Evolutionary conservation across 2,113 vertebrate species (phyloP).

Genomic region (Sylvilagus bachmani): DNA sequence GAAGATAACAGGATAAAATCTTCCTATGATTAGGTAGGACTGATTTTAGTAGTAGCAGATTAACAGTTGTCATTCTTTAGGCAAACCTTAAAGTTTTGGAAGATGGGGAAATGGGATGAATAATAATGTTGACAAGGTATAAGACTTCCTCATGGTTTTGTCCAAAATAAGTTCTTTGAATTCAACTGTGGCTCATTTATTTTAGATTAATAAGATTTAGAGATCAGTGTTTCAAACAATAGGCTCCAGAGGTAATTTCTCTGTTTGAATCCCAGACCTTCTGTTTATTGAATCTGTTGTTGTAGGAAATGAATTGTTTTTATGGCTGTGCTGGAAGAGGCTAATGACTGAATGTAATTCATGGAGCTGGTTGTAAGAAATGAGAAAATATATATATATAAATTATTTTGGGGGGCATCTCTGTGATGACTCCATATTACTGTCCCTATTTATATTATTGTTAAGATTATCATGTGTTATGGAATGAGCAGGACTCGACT

Average conservation of each 20-base stretch:
- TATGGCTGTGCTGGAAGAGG: not conserved
- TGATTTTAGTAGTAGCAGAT: not conserved
- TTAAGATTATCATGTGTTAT: not conserved
- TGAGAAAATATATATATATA: not conserved
- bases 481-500: too few species aligned
- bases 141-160: not conserved
- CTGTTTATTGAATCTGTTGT: not conserved
- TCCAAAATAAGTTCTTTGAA: not conserved
- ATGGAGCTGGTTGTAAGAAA: not conserved
- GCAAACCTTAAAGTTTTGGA: not conserved
- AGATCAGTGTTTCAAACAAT: slow-evolving; percentile 9
- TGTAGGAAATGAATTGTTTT: not conserved
- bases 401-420: not conserved
- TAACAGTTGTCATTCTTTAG: not conserved
- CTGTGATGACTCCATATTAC: not conserved
- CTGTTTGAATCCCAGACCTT: not conserved
- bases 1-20: not conserved
- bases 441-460: not conserved
- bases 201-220: slow-evolving; percentile 12
- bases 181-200: slow-evolving; percentile 12
- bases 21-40: not conserved
- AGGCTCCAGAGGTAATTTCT: not conserved
- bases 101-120: too few species aligned
- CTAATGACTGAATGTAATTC: not conserved
- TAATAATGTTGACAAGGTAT: not conserved